A percentile compares a stretch with the other conserved stretches of the same genome.
Evolutionary conservation across 2,888 invertebrate genomes (phyloP).

Genomic region (Drosophila suboccidentalis): DNA sequence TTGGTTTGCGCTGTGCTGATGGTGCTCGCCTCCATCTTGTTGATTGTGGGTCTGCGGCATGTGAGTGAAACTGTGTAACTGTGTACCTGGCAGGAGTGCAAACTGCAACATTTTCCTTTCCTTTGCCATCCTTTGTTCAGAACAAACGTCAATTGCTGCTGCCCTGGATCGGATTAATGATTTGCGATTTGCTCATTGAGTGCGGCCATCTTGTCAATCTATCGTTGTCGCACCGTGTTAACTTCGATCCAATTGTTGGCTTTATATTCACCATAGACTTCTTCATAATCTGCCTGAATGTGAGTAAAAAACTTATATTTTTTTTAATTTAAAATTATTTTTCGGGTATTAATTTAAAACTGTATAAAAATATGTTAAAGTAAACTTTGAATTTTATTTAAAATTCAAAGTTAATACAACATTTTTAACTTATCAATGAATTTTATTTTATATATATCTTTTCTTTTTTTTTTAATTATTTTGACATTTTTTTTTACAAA

Average conservation of each 20-base stretch:
- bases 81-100: neutral
- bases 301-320: constrained; percentile 86
- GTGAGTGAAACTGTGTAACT: constrained; percentile 86
- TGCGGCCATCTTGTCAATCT: constrained; percentile 89
- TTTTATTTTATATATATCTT: too few species aligned
- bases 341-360: too few species aligned
- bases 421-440: too few species aligned
- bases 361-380: too few species aligned
- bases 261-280: constrained; percentile 92
- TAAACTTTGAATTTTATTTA: too few species aligned
- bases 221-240: constrained; percentile 88
- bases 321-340: too few species aligned
- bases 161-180: constrained; percentile 91
- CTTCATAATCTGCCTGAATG: constrained; percentile 91
- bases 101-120: constrained; percentile 2
- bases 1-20: constrained; percentile 90
- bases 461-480: neutral
- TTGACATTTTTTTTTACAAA: neutral
- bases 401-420: too few species aligned
- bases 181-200: constrained; percentile 89
- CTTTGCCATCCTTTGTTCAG: constrained; percentile 85
- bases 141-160: constrained; percentile 89
- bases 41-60: constrained; percentile 90
- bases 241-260: constrained; percentile 91
- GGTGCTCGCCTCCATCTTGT: constrained; percentile 89